Evolutionary conservation across 2,113 vertebrate species (phyloP).

Genomic region (Callospermophilus lateralis): DNA sequence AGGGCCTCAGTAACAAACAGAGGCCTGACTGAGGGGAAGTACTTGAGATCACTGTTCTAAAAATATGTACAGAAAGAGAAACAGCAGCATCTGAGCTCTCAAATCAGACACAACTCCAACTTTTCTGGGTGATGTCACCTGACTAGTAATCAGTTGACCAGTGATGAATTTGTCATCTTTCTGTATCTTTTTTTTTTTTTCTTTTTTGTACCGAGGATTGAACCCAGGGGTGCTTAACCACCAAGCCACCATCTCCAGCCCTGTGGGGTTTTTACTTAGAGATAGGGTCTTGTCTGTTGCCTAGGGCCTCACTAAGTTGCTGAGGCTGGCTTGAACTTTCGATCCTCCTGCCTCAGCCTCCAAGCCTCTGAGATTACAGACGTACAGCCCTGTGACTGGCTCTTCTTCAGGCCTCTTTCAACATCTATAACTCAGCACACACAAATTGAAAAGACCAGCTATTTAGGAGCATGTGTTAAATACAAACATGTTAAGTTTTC

Average conservation of each 20-base stretch:
- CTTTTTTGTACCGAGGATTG: too few relatives aligned
- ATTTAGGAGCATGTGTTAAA: not conserved
- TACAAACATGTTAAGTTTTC: not conserved
- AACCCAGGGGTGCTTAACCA: too few relatives aligned
- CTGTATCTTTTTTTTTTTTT: not conserved
- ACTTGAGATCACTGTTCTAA: not conserved
- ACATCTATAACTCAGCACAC: not conserved
- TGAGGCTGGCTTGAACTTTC: too few relatives aligned
- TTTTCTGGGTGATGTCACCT: not conserved
- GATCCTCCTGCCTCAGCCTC: too few relatives aligned
- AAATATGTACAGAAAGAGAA: not conserved
- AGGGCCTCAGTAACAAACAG: not conserved
- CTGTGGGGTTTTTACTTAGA: too few relatives aligned
- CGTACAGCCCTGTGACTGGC: too few relatives aligned
- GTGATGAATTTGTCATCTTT: not conserved
- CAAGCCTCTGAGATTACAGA: too few relatives aligned
- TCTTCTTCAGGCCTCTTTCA: not conserved
- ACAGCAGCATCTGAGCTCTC: not conserved
- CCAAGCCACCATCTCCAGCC: too few relatives aligned
- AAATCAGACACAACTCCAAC: not conserved
- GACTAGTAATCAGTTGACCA: not conserved
- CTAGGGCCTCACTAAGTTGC: too few relatives aligned
- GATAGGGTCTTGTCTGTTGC: too few relatives aligned
- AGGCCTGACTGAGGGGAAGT: not conserved
- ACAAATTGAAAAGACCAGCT: not conserved